A percentile compares a stretch with the other conserved stretches of the same genome.
These are phyloP conservation scores for Aplocera efformata DNA, from an alignment of 2,888 invertebrate genomes.

Conservation along the genomic window DNA sequence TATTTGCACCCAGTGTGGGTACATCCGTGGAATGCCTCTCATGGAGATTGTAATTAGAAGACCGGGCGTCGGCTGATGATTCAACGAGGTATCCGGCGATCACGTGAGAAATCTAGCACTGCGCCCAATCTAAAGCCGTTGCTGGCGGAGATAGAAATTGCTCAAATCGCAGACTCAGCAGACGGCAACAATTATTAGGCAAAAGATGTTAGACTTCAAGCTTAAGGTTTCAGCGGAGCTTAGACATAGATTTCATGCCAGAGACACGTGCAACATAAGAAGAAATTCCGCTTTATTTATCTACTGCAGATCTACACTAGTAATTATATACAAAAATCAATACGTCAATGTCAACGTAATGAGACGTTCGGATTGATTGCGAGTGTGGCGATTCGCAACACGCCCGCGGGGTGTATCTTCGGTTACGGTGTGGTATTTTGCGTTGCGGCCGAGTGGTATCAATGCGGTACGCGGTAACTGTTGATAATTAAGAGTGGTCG, in stretches of 20 bases:
- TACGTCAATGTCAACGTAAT: conserved; percentile 21
- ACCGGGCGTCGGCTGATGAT: conserved; percentile 41
- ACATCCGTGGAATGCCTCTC: conserved; percentile 55
- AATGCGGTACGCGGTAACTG: conserved; percentile 62
- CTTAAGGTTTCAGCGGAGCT: too few species aligned
- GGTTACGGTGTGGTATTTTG: conserved; percentile 42
- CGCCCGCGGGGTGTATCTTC: conserved; percentile 34
- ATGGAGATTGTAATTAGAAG: conserved; percentile 69
- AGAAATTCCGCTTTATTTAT: conserved; percentile 5
- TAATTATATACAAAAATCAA: conserved; percentile 16
- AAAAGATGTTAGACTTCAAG: too few species aligned
- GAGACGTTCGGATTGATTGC: conserved; percentile 19
- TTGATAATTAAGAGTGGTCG: conserved; percentile 75
- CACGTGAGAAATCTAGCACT: conserved; percentile 67
- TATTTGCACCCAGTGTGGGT: conserved; percentile 40
- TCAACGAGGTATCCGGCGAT: conserved; percentile 58
- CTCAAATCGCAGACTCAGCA: background rate
- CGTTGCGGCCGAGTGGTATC: conserved; percentile 45
- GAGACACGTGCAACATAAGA: background rate
- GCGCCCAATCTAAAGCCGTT: conserved; percentile 17
- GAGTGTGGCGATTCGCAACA: conserved; percentile 18
- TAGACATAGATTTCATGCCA: too few species aligned
- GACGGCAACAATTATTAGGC: conserved; percentile 2
- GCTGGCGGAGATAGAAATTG: background rate
- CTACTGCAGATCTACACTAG: background rate